These are phyloP conservation scores for Petrocephalus schoutedeni DNA, from an alignment of 2,797 vertebrate species.

Conservation along the genomic window DNA sequence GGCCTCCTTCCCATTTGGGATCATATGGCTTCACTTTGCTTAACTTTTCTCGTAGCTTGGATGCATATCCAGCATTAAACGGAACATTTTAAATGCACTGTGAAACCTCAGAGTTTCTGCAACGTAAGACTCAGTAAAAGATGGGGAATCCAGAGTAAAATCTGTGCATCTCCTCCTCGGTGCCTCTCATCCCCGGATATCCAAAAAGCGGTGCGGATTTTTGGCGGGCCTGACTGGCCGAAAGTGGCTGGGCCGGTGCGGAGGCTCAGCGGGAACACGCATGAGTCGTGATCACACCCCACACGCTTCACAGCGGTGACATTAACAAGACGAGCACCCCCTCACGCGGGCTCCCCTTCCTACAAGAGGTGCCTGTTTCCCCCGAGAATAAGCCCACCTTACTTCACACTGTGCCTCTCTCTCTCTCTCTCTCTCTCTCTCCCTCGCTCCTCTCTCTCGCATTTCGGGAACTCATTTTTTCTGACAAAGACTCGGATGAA, in stretches of 20 bases:
- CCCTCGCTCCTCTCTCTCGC: background rate
- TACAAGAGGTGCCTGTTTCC: background rate
- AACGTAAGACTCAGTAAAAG: background rate
- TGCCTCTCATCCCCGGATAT: background rate
- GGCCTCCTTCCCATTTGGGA: background rate
- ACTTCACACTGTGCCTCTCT: background rate
- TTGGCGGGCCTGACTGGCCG: background rate
- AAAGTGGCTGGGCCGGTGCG: background rate
- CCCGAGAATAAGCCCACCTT: background rate
- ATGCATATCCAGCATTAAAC: background rate
- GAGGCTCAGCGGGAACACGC: background rate
- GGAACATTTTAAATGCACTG: background rate
- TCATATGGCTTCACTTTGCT: background rate
- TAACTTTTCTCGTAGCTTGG: background rate
- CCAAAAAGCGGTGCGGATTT: background rate
- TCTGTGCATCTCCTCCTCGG: background rate
- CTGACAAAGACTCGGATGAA: background rate
- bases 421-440: background rate
- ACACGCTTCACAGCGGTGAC: background rate
- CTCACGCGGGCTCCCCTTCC: background rate
- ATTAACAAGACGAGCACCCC: background rate
- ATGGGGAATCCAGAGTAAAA: background rate
- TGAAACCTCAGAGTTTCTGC: background rate
- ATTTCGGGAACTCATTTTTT: background rate
- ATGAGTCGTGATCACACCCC: background rate